Evolutionary conservation across 2,888 invertebrate species (phyloP).

Genomic region (Drosophila histrio): DNA sequence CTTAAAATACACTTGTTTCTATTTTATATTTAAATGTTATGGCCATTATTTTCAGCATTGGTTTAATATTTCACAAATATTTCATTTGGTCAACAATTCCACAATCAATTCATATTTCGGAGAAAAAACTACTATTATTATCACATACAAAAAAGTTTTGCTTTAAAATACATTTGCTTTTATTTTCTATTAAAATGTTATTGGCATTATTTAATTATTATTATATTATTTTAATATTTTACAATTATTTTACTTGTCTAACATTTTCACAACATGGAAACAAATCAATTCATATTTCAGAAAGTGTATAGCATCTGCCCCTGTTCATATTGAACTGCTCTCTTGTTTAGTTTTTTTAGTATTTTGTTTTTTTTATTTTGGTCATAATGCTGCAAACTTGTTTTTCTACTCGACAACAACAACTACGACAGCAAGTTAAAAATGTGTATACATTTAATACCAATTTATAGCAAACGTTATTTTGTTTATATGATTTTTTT

Average conservation of each 20-base stretch:
- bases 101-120: too few species aligned
- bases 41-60: too few species aligned
- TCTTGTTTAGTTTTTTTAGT: conserved; percentile 1
- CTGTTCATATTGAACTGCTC: background rate
- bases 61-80: too few species aligned
- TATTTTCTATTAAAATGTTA: too few species aligned
- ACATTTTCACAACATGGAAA: background rate
- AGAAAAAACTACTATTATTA: too few species aligned
- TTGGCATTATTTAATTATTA: too few species aligned
- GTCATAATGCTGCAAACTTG: conserved; percentile 64
- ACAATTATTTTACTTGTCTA: too few species aligned
- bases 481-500: conserved; percentile 49
- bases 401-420: conserved; percentile 52
- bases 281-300: background rate
- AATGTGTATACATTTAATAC: conserved; percentile 55
- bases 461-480: conserved; percentile 57
- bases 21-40: too few species aligned
- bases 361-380: conserved; percentile 48
- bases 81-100: too few species aligned
- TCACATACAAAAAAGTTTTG: too few species aligned
- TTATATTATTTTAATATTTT: background rate
- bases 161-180: too few species aligned
- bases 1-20: too few species aligned
- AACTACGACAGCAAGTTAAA: conserved; percentile 24
- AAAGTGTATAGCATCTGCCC: conserved; percentile 3